These are phyloP conservation scores for Archips xylosteana DNA, from an alignment of 2,888 invertebrate genomes.

Conservation along the genomic window DNA sequence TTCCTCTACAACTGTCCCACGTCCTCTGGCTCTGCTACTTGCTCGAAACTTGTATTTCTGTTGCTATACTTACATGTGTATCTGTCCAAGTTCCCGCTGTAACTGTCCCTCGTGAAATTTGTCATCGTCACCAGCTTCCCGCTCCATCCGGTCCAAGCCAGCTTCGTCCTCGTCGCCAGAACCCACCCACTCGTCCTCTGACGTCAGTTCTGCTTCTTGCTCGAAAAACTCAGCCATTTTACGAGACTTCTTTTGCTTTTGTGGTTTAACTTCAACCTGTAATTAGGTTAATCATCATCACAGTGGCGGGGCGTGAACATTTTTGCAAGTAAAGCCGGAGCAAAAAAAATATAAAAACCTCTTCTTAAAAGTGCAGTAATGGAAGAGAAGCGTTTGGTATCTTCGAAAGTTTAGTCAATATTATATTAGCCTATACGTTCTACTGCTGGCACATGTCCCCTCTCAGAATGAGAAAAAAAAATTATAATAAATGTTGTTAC, in stretches of 20 bases:
- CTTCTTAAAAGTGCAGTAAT: no score
- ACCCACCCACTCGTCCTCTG: slow-evolving; percentile 94
- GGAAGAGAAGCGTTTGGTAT: no score
- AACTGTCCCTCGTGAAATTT: slow-evolving; percentile 92
- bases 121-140: slow-evolving; percentile 94
- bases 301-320: no score
- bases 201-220: slow-evolving; percentile 94
- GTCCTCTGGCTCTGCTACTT: no score
- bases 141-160: slow-evolving; percentile 91
- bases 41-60: no score
- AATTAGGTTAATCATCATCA: slow-evolving; percentile 27
- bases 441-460: no score
- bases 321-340: background rate
- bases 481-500: no score
- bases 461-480: no score
- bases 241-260: slow-evolving; percentile 67
- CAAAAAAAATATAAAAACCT: background rate
- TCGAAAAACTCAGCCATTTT: slow-evolving; percentile 92
- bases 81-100: slow-evolving; percentile 91
- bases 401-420: no score
- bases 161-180: slow-evolving; percentile 95
- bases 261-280: slow-evolving; percentile 65
- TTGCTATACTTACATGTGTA: slow-evolving; percentile 90
- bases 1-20: no score
- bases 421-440: no score